phyloP scores from a whole-genome alignment of 2,113 vertebrate genomes.

The Campylomormyrus tamandua region DNA sequence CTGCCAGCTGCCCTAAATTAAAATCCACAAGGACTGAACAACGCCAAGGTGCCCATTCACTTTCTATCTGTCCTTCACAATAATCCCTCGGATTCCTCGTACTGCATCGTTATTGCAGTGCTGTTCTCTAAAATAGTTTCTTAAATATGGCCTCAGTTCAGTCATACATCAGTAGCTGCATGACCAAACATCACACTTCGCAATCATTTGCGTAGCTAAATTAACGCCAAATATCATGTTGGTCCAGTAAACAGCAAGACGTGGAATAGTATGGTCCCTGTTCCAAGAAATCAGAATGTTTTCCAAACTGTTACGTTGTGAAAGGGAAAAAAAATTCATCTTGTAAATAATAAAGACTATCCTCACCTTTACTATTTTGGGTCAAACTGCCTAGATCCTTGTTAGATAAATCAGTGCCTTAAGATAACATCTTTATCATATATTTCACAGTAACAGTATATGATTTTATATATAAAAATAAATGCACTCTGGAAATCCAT shows the following conservation, averaged over 20 bases:
- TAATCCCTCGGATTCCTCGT: background rate
- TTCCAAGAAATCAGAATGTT: background rate
- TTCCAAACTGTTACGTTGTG: background rate
- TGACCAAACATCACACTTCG: background rate
- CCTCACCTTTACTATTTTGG: background rate
- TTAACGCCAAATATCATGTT: background rate
- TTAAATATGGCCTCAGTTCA: background rate
- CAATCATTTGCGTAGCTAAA: background rate
- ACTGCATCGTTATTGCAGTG: background rate
- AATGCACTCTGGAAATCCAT: background rate
- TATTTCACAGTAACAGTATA: background rate
- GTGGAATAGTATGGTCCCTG: background rate
- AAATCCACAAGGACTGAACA: background rate
- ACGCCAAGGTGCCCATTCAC: background rate
- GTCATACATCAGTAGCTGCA: background rate
- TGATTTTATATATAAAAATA: background rate
- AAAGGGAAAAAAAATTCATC: background rate
- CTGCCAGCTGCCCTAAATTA: background rate
- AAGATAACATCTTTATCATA: background rate
- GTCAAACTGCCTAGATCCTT: background rate
- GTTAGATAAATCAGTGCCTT: background rate
- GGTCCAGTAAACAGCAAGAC: background rate
- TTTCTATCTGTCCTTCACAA: background rate
- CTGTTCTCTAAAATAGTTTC: background rate
- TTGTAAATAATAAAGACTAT: background rate